Conservation (phyloP, 2,888 invertebrate genomes). For the Scaptomyza caliginosa region DNA sequence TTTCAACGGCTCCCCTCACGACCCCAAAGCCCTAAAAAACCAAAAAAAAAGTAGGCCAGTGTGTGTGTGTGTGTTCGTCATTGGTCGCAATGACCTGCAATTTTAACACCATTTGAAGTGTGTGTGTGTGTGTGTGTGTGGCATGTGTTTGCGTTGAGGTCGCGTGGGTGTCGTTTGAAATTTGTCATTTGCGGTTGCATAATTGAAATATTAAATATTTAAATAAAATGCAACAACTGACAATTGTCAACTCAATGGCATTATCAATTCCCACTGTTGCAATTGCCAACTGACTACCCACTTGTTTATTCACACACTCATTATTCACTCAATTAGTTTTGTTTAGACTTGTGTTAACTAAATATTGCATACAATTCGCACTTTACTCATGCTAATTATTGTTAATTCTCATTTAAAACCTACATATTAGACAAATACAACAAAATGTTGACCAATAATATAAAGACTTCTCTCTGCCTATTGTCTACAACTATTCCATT, state of each 20-base stretch:
- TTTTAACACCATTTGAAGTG: constrained; percentile 35
- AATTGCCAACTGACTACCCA: constrained; percentile 6
- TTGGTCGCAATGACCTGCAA: constrained; percentile 48
- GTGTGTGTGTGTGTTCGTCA: constrained; percentile 33
- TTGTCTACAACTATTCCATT: no score
- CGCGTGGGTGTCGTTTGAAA: constrained; percentile 31
- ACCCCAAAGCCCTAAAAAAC: background rate
- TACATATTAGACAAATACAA: no score
- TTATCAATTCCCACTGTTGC: constrained; percentile 12
- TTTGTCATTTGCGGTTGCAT: constrained; percentile 65
- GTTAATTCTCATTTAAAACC: no score
- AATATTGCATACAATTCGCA: constrained; percentile 14
- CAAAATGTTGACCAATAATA: no score
- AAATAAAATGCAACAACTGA: constrained; percentile 39
- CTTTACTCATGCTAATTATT: background rate
- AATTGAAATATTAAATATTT: constrained; percentile 74
- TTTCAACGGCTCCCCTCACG: background rate
- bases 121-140: constrained; percentile 17
- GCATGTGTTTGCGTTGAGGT: constrained; percentile 2
- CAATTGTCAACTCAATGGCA: constrained; percentile 11
- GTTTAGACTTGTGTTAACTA: constrained; percentile 3
- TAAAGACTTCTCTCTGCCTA: no score
- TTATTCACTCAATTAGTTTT: constrained; percentile 16
- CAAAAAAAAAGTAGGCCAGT: constrained; percentile 15
- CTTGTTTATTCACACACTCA: constrained; percentile 6